A percentile compares a stretch with the other conserved stretches of the same genome.
Conservation (phyloP, 2,113 vertebrate species). For the Percina caprodes region DNA sequence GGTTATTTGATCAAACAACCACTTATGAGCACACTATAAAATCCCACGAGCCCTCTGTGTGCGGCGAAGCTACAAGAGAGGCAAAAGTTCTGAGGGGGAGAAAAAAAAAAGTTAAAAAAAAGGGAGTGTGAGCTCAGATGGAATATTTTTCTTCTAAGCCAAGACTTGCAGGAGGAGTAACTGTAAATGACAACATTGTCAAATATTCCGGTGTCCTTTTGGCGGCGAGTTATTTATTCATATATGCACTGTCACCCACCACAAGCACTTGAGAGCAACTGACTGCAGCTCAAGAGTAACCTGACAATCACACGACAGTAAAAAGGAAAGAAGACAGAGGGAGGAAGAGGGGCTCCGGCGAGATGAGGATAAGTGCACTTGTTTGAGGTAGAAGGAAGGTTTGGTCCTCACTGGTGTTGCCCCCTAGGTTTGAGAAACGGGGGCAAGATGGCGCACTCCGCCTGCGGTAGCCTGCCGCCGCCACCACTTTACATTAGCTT, state of each 20-base stretch:
- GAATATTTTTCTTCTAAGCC: constrained; percentile 39
- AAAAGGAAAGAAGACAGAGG: constrained; percentile 54
- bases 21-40: constrained; percentile 49
- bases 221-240: constrained; percentile 76
- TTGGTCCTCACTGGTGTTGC: constrained; percentile 21
- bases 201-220: constrained; percentile 72
- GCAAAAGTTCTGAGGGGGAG: constrained; percentile 10
- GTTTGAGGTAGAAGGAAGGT: constrained; percentile 36
- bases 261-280: constrained; percentile 72
- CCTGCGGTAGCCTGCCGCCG: background rate
- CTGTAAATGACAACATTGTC: constrained; percentile 76
- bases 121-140: constrained; percentile 20
- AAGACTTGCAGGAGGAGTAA: constrained; percentile 59
- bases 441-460: background rate
- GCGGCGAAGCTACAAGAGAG: constrained; percentile 41
- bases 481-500: constrained; percentile 7
- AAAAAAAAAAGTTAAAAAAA: background rate
- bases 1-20: constrained; percentile 76
- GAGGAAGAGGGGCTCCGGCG: constrained; percentile 38
- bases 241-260: constrained; percentile 77
- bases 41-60: constrained; percentile 52
- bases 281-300: constrained; percentile 73
- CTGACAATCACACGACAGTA: constrained; percentile 73
- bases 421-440: constrained; percentile 21
- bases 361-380: constrained; percentile 26